phyloP scores from a whole-genome alignment of 2,888 invertebrate genomes.

The Poecilus cupreus region DNA sequence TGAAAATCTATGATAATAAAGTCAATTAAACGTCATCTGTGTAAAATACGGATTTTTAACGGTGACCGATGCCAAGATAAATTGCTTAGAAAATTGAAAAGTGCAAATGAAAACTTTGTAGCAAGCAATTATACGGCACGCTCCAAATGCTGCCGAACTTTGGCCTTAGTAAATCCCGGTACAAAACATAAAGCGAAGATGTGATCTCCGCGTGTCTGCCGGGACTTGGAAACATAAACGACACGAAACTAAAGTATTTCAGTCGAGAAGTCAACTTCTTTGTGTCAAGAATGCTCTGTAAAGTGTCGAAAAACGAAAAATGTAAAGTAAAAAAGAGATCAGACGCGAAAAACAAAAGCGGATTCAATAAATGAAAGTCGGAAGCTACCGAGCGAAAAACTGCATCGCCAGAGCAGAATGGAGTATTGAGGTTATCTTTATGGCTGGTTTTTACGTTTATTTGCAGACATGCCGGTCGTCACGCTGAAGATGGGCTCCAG shows the following conservation, averaged over 20 bases:
- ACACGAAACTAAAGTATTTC: conserved; percentile 41
- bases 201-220: background rate
- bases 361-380: conserved; percentile 46
- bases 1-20: background rate
- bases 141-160: background rate
- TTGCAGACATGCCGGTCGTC: conserved; percentile 87
- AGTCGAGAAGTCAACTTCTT: conserved; percentile 23
- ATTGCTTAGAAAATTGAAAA: conserved; percentile 47
- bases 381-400: background rate
- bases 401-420: background rate
- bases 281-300: conserved; percentile 7
- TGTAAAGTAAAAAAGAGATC: background rate
- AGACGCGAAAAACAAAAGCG: conserved; percentile 40
- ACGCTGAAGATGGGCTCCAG: conserved; percentile 89
- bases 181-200: conserved; percentile 29
- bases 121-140: conserved; percentile 34
- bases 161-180: conserved; percentile 20
- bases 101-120: conserved; percentile 46
- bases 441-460: conserved; percentile 63
- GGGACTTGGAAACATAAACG: conserved; percentile 11
- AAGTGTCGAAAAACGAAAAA: conserved; percentile 41
- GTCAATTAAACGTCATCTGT: background rate
- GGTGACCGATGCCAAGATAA: conserved; percentile 8
- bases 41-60: background rate
- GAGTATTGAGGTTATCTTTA: conserved; percentile 39